Evolutionary conservation across 2,888 invertebrate genomes (phyloP).

Genomic region (Ypsolopha scabrella): DNA sequence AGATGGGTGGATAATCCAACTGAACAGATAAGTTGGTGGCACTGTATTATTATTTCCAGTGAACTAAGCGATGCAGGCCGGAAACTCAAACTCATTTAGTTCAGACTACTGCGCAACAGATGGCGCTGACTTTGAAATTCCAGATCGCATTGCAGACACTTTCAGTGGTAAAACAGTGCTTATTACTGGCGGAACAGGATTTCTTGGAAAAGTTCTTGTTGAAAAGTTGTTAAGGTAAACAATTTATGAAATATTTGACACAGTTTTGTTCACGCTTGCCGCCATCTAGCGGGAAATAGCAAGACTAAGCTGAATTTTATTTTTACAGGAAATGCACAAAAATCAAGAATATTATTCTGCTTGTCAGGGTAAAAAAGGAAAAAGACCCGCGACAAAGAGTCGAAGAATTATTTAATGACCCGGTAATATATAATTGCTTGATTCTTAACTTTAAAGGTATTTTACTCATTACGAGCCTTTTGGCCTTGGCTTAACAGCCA

Average conservation of each 20-base stretch:
- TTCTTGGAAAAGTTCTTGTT: constrained; percentile 88
- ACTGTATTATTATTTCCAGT: too few relatives aligned
- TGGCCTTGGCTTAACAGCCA: too few relatives aligned
- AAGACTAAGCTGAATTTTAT: background rate
- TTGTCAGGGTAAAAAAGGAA: constrained; percentile 82
- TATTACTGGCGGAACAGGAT: constrained; percentile 88
- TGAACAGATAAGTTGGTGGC: too few relatives aligned
- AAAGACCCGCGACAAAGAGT: constrained; percentile 76
- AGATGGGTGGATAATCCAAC: too few relatives aligned
- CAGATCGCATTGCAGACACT: constrained; percentile 57
- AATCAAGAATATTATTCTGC: constrained; percentile 77
- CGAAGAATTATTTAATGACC: constrained; percentile 78
- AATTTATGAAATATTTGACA: background rate
- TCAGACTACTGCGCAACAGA: background rate
- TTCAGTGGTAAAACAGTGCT: constrained; percentile 62
- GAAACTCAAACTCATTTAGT: background rate
- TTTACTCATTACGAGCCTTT: too few relatives aligned
- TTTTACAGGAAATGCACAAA: constrained; percentile 70
- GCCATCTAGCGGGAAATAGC: constrained; percentile 1
- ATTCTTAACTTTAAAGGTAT: too few relatives aligned
- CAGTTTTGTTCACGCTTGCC: background rate
- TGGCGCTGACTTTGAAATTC: constrained; percentile 22
- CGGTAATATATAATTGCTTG: constrained; percentile 68
- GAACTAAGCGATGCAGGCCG: too few relatives aligned
- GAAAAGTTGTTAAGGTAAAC: constrained; percentile 83